Evolutionary conservation across 2,888 invertebrate genomes (phyloP).

Genomic region (Epinotia nisella): DNA sequence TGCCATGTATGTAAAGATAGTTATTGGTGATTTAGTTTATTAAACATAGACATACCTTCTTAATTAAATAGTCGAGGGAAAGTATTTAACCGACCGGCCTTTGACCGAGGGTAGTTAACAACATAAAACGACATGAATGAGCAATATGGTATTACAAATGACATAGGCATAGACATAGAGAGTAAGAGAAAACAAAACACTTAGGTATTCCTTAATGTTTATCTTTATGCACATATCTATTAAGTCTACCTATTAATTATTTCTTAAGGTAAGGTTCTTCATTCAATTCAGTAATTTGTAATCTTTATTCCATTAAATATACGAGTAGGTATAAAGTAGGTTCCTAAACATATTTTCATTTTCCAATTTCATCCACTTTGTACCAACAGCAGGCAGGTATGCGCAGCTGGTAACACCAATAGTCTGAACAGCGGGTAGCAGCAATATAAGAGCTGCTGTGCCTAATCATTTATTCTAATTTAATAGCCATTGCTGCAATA

Average conservation of each 20-base stretch:
- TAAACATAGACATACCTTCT: not conserved
- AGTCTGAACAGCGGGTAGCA: slow-evolving; percentile 31
- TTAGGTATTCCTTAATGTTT: too few species aligned
- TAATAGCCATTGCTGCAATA: slow-evolving; percentile 19
- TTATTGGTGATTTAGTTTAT: not conserved
- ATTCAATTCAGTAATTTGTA: too few species aligned
- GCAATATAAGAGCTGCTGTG: slow-evolving; percentile 16
- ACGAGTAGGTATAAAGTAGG: too few species aligned
- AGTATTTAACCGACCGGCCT: not conserved
- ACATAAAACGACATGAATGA: not conserved
- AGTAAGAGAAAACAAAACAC: too few species aligned
- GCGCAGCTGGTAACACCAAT: slow-evolving; percentile 12
- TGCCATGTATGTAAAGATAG: slow-evolving; percentile 7
- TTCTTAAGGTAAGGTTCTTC: too few species aligned
- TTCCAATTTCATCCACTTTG: not conserved
- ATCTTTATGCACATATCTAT: too few species aligned
- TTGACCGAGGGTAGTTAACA: not conserved
- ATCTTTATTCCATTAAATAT: too few species aligned
- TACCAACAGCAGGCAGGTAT: not conserved
- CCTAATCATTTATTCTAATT: slow-evolving; percentile 35
- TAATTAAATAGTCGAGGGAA: not conserved
- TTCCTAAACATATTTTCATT: not conserved
- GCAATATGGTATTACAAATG: not conserved
- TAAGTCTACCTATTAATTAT: too few species aligned
- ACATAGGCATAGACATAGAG: too few species aligned